Evolutionary conservation across 2,113 vertebrate genomes (phyloP), one percentile per base, ranked within the genome.

Genomic region (Salvelinus namaycush): DNA sequence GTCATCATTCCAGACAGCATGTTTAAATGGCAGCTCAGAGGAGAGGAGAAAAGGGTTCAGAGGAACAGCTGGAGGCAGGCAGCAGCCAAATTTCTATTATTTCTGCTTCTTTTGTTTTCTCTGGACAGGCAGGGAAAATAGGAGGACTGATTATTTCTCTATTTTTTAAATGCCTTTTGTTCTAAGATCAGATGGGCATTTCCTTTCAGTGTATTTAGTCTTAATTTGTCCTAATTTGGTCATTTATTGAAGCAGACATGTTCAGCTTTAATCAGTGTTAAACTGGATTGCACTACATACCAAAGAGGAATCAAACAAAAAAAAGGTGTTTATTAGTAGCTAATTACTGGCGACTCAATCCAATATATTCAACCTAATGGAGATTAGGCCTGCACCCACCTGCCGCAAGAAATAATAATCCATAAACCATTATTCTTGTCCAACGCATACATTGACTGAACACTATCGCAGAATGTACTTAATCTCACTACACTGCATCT

Each of bases 321-420:
- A 75, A 76, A 82, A 76, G 79, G 80, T 88, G 88, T 83, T 80
- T 86, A 88, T 87, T 86, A 88, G 82, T 13, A 78, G 73, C 83
- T 81, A 92, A 89, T 92, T 91, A 90, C 49, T 51, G 49, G 78
- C 49, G 34, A 79, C 85, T 78, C 88, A 76, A 91, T 83, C 80
- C 83, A 81, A 77, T 7, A 59, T 79, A 83, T 86, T 89, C 75
- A 76, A 11, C 49, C 70, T 73, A 79, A 81, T 71, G 76, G 72
- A 85, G 81, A 89, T 90, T 85, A 79, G 54, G 66, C 65, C 81
- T 67, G 79, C 73, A 79, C 79, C 86, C 89, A 92, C 80, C 88
- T 90, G 89, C 89, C 83, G 86, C 72, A 87, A 82, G 88, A 82
- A 81, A 78, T 90, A 82, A 89, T 3, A 72, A 69, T 72, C 57